Evolutionary conservation across 2,888 invertebrate genomes (phyloP).

Genomic region (Scaptomyza caliginosa): DNA sequence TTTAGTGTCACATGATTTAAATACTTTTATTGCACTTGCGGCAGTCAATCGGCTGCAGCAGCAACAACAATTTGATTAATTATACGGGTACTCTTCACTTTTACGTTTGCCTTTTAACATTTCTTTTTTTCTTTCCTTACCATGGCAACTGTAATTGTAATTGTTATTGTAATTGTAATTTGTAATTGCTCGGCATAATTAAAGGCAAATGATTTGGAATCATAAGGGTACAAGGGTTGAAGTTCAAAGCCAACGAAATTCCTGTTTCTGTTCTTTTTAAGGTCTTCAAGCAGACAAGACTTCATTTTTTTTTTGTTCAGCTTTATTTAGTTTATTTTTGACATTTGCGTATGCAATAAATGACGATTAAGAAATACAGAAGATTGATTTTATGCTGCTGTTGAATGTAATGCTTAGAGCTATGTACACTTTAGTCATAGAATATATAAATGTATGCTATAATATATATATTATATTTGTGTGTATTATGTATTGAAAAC

Average conservation of each 20-base stretch:
- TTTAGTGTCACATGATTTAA: constrained; percentile 56
- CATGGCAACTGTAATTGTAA: constrained; percentile 28
- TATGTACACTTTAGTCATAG: constrained; percentile 32
- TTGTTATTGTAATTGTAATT: constrained; percentile 58
- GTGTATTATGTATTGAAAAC: constrained; percentile 45
- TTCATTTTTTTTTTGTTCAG: constrained; percentile 45
- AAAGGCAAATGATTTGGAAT: constrained; percentile 57
- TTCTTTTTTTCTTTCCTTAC: background rate
- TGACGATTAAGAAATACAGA: constrained; percentile 64
- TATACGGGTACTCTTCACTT: constrained; percentile 54
- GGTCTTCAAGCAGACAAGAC: too few species aligned
- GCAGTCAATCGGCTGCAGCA: constrained; percentile 60
- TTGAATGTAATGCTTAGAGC: constrained; percentile 48
- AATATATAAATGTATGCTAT: constrained; percentile 12
- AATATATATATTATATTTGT: constrained; percentile 16
- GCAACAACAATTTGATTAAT: constrained; percentile 49
- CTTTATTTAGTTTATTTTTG: constrained; percentile 69
- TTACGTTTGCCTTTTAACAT: background rate
- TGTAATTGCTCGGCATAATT: constrained; percentile 64
- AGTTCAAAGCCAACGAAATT: constrained; percentile 17
- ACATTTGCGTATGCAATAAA: constrained; percentile 35
- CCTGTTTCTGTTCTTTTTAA: too few species aligned
- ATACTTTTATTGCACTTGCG: constrained; percentile 58
- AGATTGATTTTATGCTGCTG: constrained; percentile 5
- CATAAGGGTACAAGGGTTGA: constrained; percentile 23